A percentile compares a stretch with the other conserved stretches of the same genome.
phyloP scores from a whole-genome alignment of 2,113 vertebrate genomes.

The Ahaetulla prasina region DNA sequence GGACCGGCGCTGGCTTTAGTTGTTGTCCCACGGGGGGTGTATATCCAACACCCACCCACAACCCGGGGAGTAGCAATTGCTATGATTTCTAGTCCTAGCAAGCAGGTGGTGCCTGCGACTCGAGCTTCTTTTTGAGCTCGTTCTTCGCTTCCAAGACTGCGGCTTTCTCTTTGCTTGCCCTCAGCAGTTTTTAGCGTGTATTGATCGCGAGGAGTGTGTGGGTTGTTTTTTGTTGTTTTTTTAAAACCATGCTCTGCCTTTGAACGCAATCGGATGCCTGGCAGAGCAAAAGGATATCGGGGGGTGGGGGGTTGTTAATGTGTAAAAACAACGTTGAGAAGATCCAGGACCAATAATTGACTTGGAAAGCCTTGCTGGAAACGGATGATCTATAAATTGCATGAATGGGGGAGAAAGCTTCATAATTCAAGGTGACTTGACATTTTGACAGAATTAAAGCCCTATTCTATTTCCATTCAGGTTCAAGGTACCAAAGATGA shows the following conservation, averaged over 20 bases:
- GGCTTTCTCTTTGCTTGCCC: neutral
- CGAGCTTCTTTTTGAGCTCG: neutral
- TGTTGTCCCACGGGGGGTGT: neutral
- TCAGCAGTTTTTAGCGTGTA: slow-evolving; percentile 8
- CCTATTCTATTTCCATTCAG: neutral
- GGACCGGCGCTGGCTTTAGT: neutral
- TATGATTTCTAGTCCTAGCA: neutral
- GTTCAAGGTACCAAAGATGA: neutral
- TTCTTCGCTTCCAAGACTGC: neutral
- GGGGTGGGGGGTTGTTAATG: too few relatives aligned
- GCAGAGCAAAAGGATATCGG: neutral
- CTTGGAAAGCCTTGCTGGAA: neutral
- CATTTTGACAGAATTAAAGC: neutral
- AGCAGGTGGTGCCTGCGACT: neutral
- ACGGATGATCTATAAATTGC: neutral
- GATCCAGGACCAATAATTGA: neutral
- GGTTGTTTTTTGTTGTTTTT: neutral
- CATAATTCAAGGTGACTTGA: accelerated
- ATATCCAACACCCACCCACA: neutral
- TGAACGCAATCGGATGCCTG: neutral
- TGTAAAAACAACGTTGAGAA: neutral
- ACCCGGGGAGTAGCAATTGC: too few relatives aligned
- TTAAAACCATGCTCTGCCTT: neutral
- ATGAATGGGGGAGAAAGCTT: neutral
- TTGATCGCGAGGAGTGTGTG: neutral